A percentile compares a stretch with the other conserved stretches of the same genome.
These are phyloP conservation scores for Isoperla grammatica DNA, from an alignment of 2,888 invertebrate species.

Conservation along the genomic window DNA sequence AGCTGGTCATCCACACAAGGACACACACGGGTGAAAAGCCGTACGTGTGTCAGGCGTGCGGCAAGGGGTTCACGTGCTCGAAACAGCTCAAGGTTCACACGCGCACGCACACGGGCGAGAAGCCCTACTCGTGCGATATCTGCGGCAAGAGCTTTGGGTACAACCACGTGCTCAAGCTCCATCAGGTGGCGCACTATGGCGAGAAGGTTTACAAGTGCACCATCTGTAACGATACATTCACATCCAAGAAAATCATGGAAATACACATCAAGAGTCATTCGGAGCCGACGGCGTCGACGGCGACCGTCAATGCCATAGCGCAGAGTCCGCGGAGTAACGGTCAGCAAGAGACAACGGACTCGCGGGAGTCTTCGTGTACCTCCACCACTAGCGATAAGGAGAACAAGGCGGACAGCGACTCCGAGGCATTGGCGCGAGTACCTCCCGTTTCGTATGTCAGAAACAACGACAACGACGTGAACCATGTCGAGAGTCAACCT, in stretches of 20 bases:
- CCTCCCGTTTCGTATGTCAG: slow-evolving; percentile 36
- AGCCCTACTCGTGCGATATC: slow-evolving; percentile 86
- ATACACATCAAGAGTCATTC: slow-evolving; percentile 77
- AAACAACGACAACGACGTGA: too few species aligned
- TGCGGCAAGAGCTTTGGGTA: slow-evolving; percentile 88
- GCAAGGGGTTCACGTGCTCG: slow-evolving; percentile 87
- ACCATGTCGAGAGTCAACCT: slow-evolving; percentile 8
- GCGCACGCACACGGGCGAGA: slow-evolving; percentile 84
- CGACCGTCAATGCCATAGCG: slow-evolving; percentile 43
- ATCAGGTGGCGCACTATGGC: slow-evolving; percentile 85
- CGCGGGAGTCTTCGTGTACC: slow-evolving; percentile 35
- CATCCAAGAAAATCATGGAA: slow-evolving; percentile 86
- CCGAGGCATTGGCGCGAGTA: slow-evolving; percentile 41
- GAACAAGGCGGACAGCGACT: slow-evolving; percentile 43
- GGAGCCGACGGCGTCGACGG: slow-evolving; percentile 42
- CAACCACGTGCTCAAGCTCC: slow-evolving; percentile 83
- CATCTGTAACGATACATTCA: slow-evolving; percentile 85
- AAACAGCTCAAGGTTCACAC: slow-evolving; percentile 89
- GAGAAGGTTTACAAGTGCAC: slow-evolving; percentile 91
- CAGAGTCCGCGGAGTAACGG: neutral
- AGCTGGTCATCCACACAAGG: slow-evolving; percentile 83
- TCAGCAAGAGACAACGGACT: slow-evolving; percentile 22
- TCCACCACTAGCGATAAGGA: slow-evolving; percentile 41
- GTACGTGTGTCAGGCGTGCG: slow-evolving; percentile 58
- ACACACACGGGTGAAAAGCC: slow-evolving; percentile 65